These are phyloP conservation scores for Sebastes baramenuke DNA, from an alignment of 2,797 vertebrate species.

Conservation along the genomic window DNA sequence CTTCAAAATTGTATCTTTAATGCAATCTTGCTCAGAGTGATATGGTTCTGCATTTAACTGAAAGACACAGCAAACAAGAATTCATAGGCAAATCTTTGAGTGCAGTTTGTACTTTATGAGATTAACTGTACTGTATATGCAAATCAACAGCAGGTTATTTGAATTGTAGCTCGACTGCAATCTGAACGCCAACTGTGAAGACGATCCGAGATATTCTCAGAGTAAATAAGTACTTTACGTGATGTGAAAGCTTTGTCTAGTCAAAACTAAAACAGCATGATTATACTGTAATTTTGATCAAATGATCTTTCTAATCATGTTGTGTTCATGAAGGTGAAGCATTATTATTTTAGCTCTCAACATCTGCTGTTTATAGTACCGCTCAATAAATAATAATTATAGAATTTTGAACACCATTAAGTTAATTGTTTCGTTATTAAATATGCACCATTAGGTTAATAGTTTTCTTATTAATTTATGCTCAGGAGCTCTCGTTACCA, in stretches of 20 bases:
- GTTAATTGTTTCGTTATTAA: conserved; percentile 39
- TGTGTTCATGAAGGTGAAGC: conserved; percentile 16
- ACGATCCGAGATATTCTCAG: not conserved
- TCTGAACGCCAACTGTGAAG: conserved; percentile 28
- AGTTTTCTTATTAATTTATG: conserved; percentile 20
- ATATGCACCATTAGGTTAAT: conserved; percentile 33
- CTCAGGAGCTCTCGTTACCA: not conserved
- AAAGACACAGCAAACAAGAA: conserved; percentile 27
- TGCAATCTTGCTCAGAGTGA: conserved; percentile 36
- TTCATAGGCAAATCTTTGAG: conserved; percentile 24
- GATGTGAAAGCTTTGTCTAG: not conserved
- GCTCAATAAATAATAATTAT: conserved; percentile 12
- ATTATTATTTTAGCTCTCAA: not conserved
- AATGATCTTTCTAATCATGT: not conserved
- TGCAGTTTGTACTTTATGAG: conserved; percentile 11
- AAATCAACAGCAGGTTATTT: conserved; percentile 47
- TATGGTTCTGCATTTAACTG: conserved; percentile 54
- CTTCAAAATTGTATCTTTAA: conserved; percentile 50
- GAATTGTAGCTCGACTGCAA: conserved; percentile 16
- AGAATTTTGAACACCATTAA: conserved; percentile 21
- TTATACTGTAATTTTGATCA: not conserved
- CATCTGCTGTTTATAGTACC: conserved; percentile 16
- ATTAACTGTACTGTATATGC: conserved; percentile 35
- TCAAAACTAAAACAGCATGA: conserved; percentile 1
- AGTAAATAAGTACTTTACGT: not conserved